Conservation (phyloP, 92 coral and sea anemone species). For the Pocillopora meandrina region DNA sequence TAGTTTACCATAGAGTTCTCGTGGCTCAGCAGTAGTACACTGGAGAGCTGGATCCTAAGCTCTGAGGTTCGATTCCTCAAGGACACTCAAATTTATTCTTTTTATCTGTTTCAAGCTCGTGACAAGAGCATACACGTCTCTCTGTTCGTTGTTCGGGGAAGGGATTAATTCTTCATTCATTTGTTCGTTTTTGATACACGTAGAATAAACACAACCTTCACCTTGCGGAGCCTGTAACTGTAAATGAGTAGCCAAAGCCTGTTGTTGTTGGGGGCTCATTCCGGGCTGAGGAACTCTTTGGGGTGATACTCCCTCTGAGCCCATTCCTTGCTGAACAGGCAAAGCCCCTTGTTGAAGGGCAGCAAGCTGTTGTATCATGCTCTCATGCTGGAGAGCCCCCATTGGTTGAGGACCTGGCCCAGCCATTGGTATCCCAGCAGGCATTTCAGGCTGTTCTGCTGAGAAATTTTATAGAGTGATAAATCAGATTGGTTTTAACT, state of each 20-base stretch:
- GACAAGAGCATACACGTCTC: no score
- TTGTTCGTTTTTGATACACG: not conserved
- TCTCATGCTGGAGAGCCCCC: conserved; percentile 86
- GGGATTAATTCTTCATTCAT: no score
- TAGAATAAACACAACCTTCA: not conserved
- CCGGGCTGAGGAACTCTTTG: conserved; percentile 54
- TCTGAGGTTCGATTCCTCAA: no score
- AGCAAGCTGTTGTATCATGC: conserved; percentile 80
- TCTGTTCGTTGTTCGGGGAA: no score
- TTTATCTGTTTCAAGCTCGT: no score
- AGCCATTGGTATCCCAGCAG: conserved; percentile 64
- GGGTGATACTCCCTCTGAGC: conserved; percentile 48
- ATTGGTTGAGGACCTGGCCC: conserved; percentile 67
- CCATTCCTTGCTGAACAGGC: conserved; percentile 62
- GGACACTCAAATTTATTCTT: no score
- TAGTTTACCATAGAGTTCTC: no score
- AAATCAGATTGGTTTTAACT: no score
- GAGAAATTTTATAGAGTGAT: not conserved
- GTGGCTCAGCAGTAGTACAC: no score
- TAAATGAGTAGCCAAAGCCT: conserved; percentile 41
- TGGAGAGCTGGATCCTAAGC: no score
- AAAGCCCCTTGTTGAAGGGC: conserved; percentile 68
- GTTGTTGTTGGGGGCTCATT: conserved; percentile 68
- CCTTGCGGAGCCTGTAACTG: conserved; percentile 55
- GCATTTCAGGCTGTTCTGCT: conserved; percentile 69